Evolutionary conservation across 2,797 vertebrate genomes (phyloP).

Genomic region (Pagetopsis macropterus): DNA sequence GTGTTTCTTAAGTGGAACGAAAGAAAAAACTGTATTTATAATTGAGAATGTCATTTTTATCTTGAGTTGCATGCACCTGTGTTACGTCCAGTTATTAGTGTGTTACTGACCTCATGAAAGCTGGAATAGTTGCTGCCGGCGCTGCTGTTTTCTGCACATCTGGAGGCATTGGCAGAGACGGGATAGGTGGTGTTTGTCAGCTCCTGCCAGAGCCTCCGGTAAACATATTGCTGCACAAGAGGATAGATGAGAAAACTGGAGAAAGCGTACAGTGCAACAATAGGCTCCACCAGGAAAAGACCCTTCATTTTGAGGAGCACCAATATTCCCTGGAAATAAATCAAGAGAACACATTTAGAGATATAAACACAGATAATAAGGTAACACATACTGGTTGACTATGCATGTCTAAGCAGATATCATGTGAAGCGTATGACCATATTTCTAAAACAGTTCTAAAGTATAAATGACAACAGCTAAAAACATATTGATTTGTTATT

Average conservation of each 20-base stretch:
- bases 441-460: too few relatives aligned
- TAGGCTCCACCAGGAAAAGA: constrained; percentile 88
- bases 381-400: neutral
- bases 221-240: constrained; percentile 90
- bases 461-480: too few relatives aligned
- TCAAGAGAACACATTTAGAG: neutral
- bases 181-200: constrained; percentile 86
- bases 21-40: neutral
- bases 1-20: neutral
- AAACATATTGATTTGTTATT: too few relatives aligned
- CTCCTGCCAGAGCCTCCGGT: constrained; percentile 89
- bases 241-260: constrained; percentile 82
- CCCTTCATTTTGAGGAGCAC: constrained; percentile 82
- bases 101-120: constrained; percentile 67
- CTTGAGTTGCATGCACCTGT: neutral
- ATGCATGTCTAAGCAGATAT: neutral
- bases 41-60: neutral
- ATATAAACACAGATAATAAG: neutral
- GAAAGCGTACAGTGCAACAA: constrained; percentile 89
- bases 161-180: constrained; percentile 71
- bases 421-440: neutral
- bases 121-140: constrained; percentile 68
- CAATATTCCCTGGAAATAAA: constrained; percentile 17
- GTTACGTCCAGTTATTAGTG: neutral
- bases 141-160: constrained; percentile 74